These are phyloP conservation scores for Tangara arthus DNA, from an alignment of 2,797 vertebrate genomes.

Conservation along the genomic window DNA sequence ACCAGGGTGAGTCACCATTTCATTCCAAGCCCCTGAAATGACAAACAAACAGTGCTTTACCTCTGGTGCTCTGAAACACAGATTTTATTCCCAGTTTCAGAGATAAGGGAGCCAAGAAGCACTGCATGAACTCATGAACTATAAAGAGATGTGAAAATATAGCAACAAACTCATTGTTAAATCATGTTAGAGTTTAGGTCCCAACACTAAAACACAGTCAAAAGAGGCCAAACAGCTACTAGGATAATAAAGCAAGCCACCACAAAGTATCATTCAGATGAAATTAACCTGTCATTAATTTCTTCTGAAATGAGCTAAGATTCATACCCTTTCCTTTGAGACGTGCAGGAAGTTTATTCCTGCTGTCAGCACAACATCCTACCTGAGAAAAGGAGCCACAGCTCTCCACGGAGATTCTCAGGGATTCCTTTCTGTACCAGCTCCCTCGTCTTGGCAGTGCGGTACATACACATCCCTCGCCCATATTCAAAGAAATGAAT, in stretches of 20 bases:
- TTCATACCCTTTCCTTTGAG: not conserved
- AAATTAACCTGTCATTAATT: not conserved
- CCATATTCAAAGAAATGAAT: conserved; percentile 98
- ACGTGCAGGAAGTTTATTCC: not conserved
- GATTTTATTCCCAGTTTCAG: not conserved
- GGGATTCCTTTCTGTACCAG: conserved; percentile 93
- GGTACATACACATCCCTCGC: conserved; percentile 95
- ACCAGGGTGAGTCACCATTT: conserved; percentile 90
- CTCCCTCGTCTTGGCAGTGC: conserved; percentile 88
- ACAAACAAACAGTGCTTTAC: not conserved
- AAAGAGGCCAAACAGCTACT: not conserved
- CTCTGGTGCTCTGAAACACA: not conserved
- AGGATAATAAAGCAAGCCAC: not conserved
- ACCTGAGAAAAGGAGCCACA: conserved; percentile 98
- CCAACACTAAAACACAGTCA: not conserved
- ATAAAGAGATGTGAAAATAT: not conserved
- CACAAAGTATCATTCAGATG: not conserved
- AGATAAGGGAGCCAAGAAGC: not conserved
- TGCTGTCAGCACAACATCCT: not conserved
- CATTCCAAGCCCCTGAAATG: conserved; percentile 88
- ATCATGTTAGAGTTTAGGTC: not conserved
- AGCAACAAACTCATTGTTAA: not conserved
- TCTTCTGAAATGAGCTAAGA: not conserved
- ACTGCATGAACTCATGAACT: not conserved
- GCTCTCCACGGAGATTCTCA: conserved; percentile 88